Percentiles rank a stretch among this genome's conserved stretches.
Conservation (phyloP, 2,113 vertebrate species). For the Melanotaenia duboulayi region DNA sequence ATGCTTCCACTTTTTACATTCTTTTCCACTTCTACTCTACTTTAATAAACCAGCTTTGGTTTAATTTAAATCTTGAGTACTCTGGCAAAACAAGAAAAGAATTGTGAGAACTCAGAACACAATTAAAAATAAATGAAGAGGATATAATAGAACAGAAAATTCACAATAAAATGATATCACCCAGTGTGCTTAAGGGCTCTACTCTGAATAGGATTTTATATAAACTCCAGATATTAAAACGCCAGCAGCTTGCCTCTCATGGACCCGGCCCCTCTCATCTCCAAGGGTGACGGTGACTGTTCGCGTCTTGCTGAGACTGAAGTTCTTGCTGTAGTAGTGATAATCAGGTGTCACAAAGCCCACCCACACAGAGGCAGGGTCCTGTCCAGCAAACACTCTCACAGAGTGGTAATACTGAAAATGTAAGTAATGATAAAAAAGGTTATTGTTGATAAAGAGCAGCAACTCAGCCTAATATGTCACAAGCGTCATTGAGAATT, state of each 20-base stretch:
- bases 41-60: neutral
- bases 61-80: neutral
- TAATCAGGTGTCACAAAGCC: constrained; percentile 99
- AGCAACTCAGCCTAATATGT: no score
- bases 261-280: constrained; percentile 95
- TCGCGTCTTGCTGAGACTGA: constrained; percentile 90
- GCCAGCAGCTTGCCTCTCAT: constrained; percentile 88
- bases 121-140: neutral
- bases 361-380: constrained; percentile 93
- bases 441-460: neutral
- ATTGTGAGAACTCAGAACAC: neutral
- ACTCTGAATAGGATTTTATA: neutral
- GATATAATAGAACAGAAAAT: neutral
- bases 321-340: constrained; percentile 93
- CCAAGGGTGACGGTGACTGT: constrained; percentile 97
- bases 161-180: neutral
- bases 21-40: neutral
- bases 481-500: neutral
- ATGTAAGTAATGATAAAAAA: neutral
- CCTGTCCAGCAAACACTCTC: constrained; percentile 94
- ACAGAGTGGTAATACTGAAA: constrained; percentile 89
- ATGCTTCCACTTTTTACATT: neutral
- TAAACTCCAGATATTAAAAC: neutral
- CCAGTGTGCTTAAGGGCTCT: neutral
- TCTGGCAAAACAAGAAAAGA: neutral